Base-by-base conservation (phyloP, 1,140 invertebrate species). In the Chrysoperla carnea region DNA sequence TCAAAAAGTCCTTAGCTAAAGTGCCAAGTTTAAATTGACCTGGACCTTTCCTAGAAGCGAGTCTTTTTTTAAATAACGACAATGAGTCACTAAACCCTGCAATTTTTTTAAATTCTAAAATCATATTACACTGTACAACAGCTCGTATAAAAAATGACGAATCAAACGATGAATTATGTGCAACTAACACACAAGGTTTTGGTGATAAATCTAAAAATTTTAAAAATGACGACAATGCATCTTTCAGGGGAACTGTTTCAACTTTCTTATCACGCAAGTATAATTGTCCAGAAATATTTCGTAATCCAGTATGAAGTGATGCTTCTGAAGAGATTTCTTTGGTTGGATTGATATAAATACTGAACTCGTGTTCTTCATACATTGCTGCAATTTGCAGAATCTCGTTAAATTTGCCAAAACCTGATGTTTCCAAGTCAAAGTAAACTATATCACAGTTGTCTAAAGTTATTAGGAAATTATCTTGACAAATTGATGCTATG, bases 51-150 rank as follows among this genome's bases (percentile, higher is more conserved):
- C n/a, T n/a, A n/a, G n/a, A n/a, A n/a, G n/a, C n/a, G n/a, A 48
- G 38, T 27, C 36, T 15, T 6, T 37, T 40, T 17, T 41, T n/a
- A 41, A 45, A 48, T 7, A 48, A 13, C 12, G 13, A 13, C 8
- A 49, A 42, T 2, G 31, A 37, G 15, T 49, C 48, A 33, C n/a
- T 12, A 29, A 49, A 49, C 11, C 42, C n/a, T 8, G 43, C 39
- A 2, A 49, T 43, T 13, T 37, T 13, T 39, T 17, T 37, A 37
- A 46, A 49, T 29, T 40, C 17, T 8, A 36, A 23, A 14, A 39
- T 1, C 1, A 46, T 11, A 23, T 37, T 13, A 15, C 9, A 6
- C 17, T 46, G 29, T 28, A 37, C 6, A 2, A 41, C 29, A 39
- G n/a, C 11, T 33, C 31, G 36, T 36, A 31, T 31, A 7, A 31